Conservation (phyloP, 2,797 vertebrate genomes). For the Pantherophis vulpinus region DNA sequence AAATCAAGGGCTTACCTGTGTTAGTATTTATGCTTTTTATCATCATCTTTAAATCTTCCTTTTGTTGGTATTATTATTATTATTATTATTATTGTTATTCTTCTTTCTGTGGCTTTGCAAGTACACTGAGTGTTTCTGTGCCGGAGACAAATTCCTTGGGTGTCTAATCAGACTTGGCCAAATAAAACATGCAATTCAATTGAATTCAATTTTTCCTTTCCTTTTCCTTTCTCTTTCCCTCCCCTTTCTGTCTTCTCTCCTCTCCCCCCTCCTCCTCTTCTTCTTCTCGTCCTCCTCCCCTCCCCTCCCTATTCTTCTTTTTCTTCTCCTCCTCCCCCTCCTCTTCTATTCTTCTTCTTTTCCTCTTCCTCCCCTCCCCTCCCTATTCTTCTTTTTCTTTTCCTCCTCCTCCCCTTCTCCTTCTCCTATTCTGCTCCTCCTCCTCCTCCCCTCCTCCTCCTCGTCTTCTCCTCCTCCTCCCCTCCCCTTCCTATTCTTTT, state of each 20-base stretch:
- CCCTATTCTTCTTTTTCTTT: too few species aligned
- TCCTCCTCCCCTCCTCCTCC: too few species aligned
- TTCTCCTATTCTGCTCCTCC: too few species aligned
- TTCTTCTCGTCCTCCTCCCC: too few species aligned
- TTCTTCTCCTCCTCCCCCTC: too few species aligned
- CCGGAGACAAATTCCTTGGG: neutral
- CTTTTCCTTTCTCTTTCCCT: too few species aligned
- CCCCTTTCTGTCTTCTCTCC: too few species aligned
- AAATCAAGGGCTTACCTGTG: neutral
- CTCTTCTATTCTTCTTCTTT: accelerated
- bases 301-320: too few species aligned
- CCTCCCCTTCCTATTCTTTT: too few species aligned
- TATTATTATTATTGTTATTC: neutral
- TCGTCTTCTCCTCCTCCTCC: too few species aligned
- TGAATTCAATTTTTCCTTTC: neutral
- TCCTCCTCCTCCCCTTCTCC: accelerated
- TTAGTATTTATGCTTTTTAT: neutral
- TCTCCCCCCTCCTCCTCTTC: too few species aligned
- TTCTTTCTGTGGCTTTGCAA: neutral
- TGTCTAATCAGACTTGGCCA: neutral
- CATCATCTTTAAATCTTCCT: neutral
- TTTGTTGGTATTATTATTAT: neutral
- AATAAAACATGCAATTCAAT: neutral
- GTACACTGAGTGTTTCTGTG: neutral
- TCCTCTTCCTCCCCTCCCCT: too few species aligned